These are phyloP conservation scores for Eristalis intricaria DNA, from an alignment of 2,888 invertebrate genomes.

Conservation along the genomic window DNA sequence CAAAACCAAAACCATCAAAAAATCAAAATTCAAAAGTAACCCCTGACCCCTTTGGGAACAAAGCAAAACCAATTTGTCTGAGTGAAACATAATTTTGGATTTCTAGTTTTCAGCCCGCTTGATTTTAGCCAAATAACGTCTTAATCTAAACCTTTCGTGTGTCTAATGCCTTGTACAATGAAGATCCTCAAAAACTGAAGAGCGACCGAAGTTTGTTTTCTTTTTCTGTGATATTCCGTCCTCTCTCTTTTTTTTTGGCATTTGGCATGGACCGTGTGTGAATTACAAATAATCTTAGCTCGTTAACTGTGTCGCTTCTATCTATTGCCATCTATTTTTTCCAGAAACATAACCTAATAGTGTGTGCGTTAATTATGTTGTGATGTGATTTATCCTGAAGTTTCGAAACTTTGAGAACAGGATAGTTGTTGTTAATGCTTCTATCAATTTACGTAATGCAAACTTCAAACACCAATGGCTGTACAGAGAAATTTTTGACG, in stretches of 20 bases:
- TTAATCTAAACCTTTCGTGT: slow-evolving; percentile 13
- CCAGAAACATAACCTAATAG: slow-evolving; percentile 37
- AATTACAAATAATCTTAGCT: slow-evolving; percentile 22
- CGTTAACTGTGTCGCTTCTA: slow-evolving; percentile 33
- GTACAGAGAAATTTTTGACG: not conserved
- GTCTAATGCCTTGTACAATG: slow-evolving; percentile 21
- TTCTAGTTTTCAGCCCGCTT: slow-evolving; percentile 42
- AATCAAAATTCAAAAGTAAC: slow-evolving; percentile 28
- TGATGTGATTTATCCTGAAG: slow-evolving; percentile 50
- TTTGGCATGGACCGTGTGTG: slow-evolving; percentile 31
- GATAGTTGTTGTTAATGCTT: slow-evolving; percentile 44
- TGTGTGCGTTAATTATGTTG: slow-evolving; percentile 49
- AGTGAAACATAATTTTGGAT: slow-evolving; percentile 22
- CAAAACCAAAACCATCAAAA: not conserved
- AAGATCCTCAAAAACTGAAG: not conserved
- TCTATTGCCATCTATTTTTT: slow-evolving; percentile 24
- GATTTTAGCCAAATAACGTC: slow-evolving; percentile 17
- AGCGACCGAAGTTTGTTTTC: not conserved
- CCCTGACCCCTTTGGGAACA: slow-evolving; percentile 15
- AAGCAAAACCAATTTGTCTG: slow-evolving; percentile 15
- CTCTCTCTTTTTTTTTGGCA: too few species aligned
- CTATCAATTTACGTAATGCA: slow-evolving; percentile 16
- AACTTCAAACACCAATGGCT: not conserved
- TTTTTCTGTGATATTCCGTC: slow-evolving; percentile 23
- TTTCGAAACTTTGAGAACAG: slow-evolving; percentile 12